Evolutionary conservation across 1,140 invertebrate genomes (phyloP), one percentile per base, ranked within the genome.

Genomic region (Neodiprion fabricii): DNA sequence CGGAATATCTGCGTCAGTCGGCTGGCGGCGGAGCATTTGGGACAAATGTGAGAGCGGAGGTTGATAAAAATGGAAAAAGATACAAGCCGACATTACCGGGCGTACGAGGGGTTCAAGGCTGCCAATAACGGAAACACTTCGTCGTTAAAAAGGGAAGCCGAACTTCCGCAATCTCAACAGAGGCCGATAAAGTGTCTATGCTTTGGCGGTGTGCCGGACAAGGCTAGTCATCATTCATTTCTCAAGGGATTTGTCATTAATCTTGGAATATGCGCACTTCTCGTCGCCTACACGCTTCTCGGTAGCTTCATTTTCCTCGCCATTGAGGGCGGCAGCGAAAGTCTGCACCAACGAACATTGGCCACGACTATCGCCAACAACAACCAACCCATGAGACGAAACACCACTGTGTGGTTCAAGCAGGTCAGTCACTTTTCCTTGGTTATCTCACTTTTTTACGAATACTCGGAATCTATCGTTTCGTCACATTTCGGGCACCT

Each of bases 251-350:
- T 96, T 73, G 91, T 96, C 76, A 96, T 96, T 9, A 97, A 97
- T 85, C 88, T 97, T 40, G 96, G 96, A 0, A 95, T 98, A 67
- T 97, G 96, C 83, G 91, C 92, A 50, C 90, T 98, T 40, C 91
- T 98, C 1, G 91, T 98, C 5, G 94, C 94, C 4, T 99, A 99
- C 87, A 96, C 96, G 0, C 89, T 98, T 11, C 88, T 98, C 70
- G 96, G 96, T 17, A 97, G 96, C 50, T 95, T 98, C 83, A 95
- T 98, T 79, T 99, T 99, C 84, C 90, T 97, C 61, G 94, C 95
- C 21, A 94, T 98, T 50, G 97, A 98, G 89, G 95, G 94, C 61
- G 93, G 90, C 82, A 91, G 91, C 83, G 93, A 90, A 49, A 88
- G 86, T 73, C 89, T 90, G 77, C 93, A 92, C 78, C 91, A 93